These are phyloP conservation scores for Alviniconcha marisindica DNA, from an alignment of 1,140 invertebrate species.

Conservation along the genomic window DNA sequence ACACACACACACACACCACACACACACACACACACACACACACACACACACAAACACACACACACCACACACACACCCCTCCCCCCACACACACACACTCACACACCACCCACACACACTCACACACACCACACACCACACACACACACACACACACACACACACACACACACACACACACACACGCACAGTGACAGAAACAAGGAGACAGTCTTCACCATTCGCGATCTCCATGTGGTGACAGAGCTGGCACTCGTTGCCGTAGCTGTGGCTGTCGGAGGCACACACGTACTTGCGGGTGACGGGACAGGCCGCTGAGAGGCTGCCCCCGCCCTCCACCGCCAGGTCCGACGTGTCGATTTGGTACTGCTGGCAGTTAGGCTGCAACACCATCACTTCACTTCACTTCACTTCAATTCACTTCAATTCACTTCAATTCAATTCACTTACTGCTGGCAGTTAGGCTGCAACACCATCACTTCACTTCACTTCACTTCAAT, in stretches of 20 bases:
- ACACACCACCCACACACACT: neutral
- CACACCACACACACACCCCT: too few relatives aligned
- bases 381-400: too few relatives aligned
- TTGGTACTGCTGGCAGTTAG: constrained; percentile 34
- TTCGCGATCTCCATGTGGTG: neutral
- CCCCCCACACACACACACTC: too few relatives aligned
- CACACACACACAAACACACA: too few relatives aligned
- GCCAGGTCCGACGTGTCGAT: constrained; percentile 39
- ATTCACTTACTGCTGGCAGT: too few relatives aligned
- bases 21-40: too few relatives aligned
- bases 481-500: too few relatives aligned
- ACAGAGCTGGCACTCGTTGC: constrained; percentile 38
- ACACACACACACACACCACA: too few relatives aligned
- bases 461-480: too few relatives aligned
- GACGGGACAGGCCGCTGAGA: constrained; percentile 13
- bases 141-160: neutral
- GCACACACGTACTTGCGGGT: constrained; percentile 17
- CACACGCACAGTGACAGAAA: too few relatives aligned
- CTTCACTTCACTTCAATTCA: too few relatives aligned
- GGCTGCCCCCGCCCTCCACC: constrained; percentile 6
- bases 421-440: too few relatives aligned
- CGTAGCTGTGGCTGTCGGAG: constrained; percentile 13
- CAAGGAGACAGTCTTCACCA: neutral
- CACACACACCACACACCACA: neutral
- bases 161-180: neutral